Base-by-base conservation (phyloP, 2,113 vertebrate species). In the Archocentrus centrarchus region DNA sequence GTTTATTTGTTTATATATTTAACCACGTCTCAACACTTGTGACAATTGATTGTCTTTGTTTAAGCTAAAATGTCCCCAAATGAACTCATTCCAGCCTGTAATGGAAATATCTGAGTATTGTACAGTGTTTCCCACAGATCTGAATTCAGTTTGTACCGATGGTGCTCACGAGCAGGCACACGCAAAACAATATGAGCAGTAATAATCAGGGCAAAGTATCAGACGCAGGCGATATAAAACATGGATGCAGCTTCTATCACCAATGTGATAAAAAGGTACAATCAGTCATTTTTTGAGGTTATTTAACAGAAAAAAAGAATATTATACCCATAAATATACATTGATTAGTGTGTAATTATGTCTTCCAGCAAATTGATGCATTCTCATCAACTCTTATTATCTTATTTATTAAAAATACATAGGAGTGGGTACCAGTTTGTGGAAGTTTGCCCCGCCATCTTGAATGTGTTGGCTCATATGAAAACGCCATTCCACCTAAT, bases 71-170 rank as follows among this genome's bases (percentile, higher is more conserved):
- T 53, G 20, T 44, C 68, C 30, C 68, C 18, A 73, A 73, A 55
- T 73, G n/a, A 73, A 55, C 47, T 55, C 24, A 70, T 70, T 70
- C 66, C 66, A 30, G 47, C 47, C 6, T 73, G 27, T 73, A 9
- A 35, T 35, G 13, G 20, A 32, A 53, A 3, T 10, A 32, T 24
- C 6, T 18, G 6, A 53, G 5, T 18, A 68, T 55, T 73, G 32
- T n/a, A 73, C 68, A 73, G 68, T 73, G 68, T 73, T 73, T 55
- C 68, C 68, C 68, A 73, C 68, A 73, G 68, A 73, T 73, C 27
- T 73, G 47, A 55, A 73, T 73, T 73, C 4, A 73, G 0, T 53
- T 73, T 73, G 27, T 53, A 7, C 44, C 0, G 27, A 6, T 32
- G 30, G 41, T 0, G 9, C 41, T 27, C 22, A 1, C 39, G 24